phyloP scores from a whole-genome alignment of 2,797 vertebrate species.

The Liparis tanakae region DNA sequence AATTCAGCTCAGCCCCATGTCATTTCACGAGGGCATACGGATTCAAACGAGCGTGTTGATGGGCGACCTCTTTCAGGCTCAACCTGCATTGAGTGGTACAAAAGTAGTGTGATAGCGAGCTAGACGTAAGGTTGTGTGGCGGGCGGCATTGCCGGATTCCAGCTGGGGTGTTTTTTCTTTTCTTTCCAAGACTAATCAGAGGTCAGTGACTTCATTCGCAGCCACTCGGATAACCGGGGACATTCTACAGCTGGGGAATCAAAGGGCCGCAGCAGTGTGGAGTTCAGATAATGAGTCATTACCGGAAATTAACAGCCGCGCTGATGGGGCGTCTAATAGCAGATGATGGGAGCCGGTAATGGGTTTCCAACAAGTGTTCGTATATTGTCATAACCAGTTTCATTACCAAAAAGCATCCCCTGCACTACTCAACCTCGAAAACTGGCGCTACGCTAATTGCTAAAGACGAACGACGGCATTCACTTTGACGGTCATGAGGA shows the following conservation, averaged over 20 bases:
- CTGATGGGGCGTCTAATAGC: constrained; percentile 48
- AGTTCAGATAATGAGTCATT: constrained; percentile 62
- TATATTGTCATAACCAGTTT: constrained; percentile 42
- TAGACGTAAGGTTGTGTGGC: constrained; percentile 29
- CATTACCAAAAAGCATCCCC: constrained; percentile 31
- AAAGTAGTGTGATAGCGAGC: constrained; percentile 31
- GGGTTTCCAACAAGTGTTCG: constrained; percentile 55
- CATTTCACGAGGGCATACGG: constrained; percentile 22
- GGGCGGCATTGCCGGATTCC: neutral
- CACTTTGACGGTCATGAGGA: neutral
- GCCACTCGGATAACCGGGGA: constrained; percentile 17
- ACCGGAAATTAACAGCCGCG: constrained; percentile 57
- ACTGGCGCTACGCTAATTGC: constrained; percentile 9
- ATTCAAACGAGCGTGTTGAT: constrained; percentile 26
- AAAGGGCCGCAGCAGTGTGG: constrained; percentile 32
- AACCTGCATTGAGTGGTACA: constrained; percentile 35
- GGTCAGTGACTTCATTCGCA: constrained; percentile 44
- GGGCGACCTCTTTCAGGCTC: constrained; percentile 25
- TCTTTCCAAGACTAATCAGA: constrained; percentile 20
- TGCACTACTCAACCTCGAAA: constrained; percentile 13
- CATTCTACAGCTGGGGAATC: constrained; percentile 41
- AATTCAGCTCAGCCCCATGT: constrained; percentile 24
- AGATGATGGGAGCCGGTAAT: constrained; percentile 48
- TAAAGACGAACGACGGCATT: neutral
- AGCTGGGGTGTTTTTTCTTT: neutral